These are phyloP conservation scores for Platysternon megacephalum DNA, from an alignment of 2,113 vertebrate species.

Conservation along the genomic window DNA sequence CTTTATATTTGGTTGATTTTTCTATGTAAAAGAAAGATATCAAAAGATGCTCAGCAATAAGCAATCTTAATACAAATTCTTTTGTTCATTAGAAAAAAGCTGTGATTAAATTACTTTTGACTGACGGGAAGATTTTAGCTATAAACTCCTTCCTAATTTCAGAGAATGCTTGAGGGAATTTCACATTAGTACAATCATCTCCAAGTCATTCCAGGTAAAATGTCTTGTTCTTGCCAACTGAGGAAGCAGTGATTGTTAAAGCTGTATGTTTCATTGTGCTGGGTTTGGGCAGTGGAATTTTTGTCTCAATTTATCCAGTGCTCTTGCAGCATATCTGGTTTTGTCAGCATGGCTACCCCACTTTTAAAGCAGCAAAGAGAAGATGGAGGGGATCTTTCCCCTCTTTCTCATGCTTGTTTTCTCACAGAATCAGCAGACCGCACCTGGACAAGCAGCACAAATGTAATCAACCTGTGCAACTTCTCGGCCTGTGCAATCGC, in stretches of 20 bases:
- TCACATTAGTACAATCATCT: not conserved
- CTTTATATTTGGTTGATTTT: not conserved
- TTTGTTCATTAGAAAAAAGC: constrained; percentile 8
- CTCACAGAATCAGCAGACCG: not conserved
- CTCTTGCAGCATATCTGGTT: not conserved
- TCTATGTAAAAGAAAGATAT: not conserved
- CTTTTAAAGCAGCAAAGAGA: not conserved
- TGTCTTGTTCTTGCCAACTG: not conserved
- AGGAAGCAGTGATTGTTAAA: constrained; percentile 17
- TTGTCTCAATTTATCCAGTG: constrained; percentile 9
- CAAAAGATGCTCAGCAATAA: not conserved
- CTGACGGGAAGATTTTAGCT: constrained; percentile 58
- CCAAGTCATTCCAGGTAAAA: constrained; percentile 47
- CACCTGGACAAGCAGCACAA: constrained; percentile 32
- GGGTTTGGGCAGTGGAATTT: constrained; percentile 38
- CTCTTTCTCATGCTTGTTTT: not conserved
- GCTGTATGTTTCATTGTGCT: not conserved
- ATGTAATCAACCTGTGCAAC: not conserved
- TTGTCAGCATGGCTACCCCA: not conserved
- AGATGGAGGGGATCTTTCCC: not conserved
- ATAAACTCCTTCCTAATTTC: constrained; percentile 33
- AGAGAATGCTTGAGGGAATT: constrained; percentile 23
- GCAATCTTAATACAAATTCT: not conserved
- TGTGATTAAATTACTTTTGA: constrained; percentile 22
- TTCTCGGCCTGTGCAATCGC: not conserved